Evolutionary conservation across 2,888 invertebrate genomes (phyloP).

Genomic region (Epinotia demarniana): DNA sequence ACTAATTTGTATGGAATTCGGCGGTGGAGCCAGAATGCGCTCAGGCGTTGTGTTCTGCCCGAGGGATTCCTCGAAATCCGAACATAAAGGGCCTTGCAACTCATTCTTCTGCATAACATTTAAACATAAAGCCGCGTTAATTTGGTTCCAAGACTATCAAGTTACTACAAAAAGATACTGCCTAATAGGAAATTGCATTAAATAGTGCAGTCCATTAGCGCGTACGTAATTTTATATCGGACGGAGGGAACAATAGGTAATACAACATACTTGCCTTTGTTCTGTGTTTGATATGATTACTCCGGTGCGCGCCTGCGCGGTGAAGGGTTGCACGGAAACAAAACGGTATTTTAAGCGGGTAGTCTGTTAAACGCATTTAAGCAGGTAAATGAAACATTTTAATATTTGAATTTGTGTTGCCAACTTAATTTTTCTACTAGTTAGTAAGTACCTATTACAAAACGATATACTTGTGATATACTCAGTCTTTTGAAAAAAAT

Average conservation of each 20-base stretch:
- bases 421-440: no score
- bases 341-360: no score
- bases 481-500: no score
- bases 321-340: neutral
- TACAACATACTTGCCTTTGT: neutral
- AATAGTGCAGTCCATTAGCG: neutral
- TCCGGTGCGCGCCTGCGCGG: no score
- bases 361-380: no score
- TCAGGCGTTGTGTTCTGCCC: conserved; percentile 52
- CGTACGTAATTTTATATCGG: neutral
- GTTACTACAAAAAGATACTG: neutral
- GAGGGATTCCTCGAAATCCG: conserved; percentile 48
- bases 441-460: no score
- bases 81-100: conserved; percentile 52
- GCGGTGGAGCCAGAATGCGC: conserved; percentile 60
- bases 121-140: neutral
- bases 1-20: conserved; percentile 69
- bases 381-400: no score
- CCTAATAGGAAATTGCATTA: neutral
- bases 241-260: neutral
- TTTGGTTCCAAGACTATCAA: neutral
- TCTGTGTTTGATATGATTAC: neutral
- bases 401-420: no score
- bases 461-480: no score
- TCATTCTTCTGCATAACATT: conserved; percentile 41